Base-by-base conservation (phyloP, 2,113 vertebrate species). In the Phrynosoma blainvillii region DNA sequence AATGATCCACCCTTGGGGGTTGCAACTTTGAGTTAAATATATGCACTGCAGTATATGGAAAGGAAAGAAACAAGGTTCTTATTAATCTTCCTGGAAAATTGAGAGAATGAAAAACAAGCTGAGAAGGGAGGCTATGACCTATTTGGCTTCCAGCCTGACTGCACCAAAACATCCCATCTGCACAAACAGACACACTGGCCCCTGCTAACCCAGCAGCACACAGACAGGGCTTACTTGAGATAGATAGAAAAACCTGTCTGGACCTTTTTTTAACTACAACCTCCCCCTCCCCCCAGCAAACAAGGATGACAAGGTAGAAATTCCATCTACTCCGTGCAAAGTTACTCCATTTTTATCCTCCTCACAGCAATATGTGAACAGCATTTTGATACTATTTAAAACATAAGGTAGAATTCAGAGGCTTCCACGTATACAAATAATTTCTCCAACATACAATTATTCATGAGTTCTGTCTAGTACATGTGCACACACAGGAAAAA, bases 151-250 rank as follows among this genome's bases (percentile, higher is more conserved):
- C 16, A 42, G 47, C 65, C 84, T 32, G 73, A 13, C 52, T 47
- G 62, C 52, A 32, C 32, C 73, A 85, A 89, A 89, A 78, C 84
- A 78, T 59, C 71, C 79, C 25, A 1, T 76, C 74, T 70, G 62
- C 74, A 70, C 76, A 86, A 86, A 86, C 84, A 88, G 42, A 42
- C 56, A 7, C 16, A 4, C 70, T 81, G 56, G 42, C n/a, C 65
- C 52, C n/a, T 21, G 10, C 6, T 65, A 54, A 74, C 20, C 30
- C 27, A n/a, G 23, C 36, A 47, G 56, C 9, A 66, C 54, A 6
- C 14, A 79, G 36, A 79, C 56, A 85, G 13, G 16, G 14, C 23
- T 82, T 65, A 32, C 40, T n/a, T n/a, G 70, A 54, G 70, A 52
- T 0, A 52, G 47, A 30, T 21, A 42, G 78, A 80, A 40, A 62